Evolutionary conservation across 2,113 vertebrate genomes (phyloP).

Genomic region (Carassius auratus): DNA sequence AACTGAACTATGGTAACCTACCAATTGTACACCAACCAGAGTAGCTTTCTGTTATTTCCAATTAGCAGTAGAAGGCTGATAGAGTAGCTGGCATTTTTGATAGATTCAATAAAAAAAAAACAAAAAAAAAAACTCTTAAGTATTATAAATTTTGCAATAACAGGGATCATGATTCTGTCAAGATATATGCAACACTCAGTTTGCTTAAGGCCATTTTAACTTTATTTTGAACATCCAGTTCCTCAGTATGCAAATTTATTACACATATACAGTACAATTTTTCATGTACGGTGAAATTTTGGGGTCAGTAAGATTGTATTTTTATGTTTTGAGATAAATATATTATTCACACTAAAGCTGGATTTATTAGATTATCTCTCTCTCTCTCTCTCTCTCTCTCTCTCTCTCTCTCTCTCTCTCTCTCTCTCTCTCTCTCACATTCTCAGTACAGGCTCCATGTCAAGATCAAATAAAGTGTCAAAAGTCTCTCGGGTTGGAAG

Average conservation of each 20-base stretch:
- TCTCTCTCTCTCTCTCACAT: too few species aligned
- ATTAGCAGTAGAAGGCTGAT: neutral
- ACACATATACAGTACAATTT: neutral
- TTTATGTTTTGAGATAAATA: too few species aligned
- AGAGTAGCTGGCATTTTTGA: neutral
- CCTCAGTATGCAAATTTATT: neutral
- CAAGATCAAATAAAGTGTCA: constrained; percentile 75
- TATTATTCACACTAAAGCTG: too few species aligned
- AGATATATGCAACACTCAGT: neutral
- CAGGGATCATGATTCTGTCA: neutral
- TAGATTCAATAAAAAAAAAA: neutral
- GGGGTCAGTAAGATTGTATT: too few species aligned
- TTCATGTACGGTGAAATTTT: too few species aligned
- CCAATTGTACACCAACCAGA: neutral
- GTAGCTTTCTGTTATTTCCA: neutral
- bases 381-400: too few species aligned
- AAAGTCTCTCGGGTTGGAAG: constrained; percentile 26
- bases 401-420: too few species aligned
- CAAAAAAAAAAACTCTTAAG: neutral
- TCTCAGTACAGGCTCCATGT: constrained; percentile 50
- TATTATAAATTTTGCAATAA: neutral
- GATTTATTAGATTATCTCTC: too few species aligned
- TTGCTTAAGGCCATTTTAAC: neutral
- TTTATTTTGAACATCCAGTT: too few species aligned
- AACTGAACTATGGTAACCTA: neutral